These are phyloP conservation scores for Cyprinus carpio DNA, from an alignment of 2,113 vertebrate species.

Conservation along the genomic window DNA sequence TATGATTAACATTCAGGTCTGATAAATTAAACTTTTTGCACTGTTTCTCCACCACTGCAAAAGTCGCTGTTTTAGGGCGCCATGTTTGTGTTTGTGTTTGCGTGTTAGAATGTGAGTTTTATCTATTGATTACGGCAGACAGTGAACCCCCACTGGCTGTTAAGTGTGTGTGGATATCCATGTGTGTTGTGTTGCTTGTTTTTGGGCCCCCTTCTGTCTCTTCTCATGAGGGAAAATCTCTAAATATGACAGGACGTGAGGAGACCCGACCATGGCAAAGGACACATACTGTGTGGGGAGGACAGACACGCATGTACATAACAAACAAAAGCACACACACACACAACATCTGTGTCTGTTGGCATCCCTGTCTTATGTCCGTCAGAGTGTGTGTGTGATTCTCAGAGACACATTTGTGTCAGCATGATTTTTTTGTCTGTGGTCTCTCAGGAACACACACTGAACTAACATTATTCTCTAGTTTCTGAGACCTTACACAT, in stretches of 20 bases:
- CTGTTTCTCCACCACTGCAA: not conserved
- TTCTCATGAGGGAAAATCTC: slow-evolving; percentile 29
- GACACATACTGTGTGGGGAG: slow-evolving; percentile 46
- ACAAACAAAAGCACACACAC: slow-evolving; percentile 13
- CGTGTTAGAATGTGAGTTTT: not conserved
- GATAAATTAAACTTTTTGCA: not conserved
- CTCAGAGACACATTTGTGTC: slow-evolving; percentile 41
- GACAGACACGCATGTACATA: slow-evolving; percentile 28
- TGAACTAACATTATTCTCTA: slow-evolving; percentile 22
- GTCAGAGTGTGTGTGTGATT: slow-evolving; percentile 38
- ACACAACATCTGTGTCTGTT: slow-evolving; percentile 44
- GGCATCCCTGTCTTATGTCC: slow-evolving; percentile 33
- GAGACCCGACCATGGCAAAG: slow-evolving; percentile 48
- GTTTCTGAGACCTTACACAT: slow-evolving; percentile 13
- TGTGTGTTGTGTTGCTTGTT: slow-evolving; percentile 36
- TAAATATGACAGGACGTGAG: slow-evolving; percentile 54
- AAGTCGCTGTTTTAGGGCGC: not conserved
- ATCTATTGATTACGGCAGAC: slow-evolving; percentile 70
- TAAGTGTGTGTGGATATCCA: slow-evolving; percentile 44
- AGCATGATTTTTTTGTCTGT: slow-evolving; percentile 42
- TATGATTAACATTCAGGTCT: not conserved
- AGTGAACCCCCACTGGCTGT: slow-evolving; percentile 61
- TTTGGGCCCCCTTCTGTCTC: slow-evolving; percentile 51
- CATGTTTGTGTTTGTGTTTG: slow-evolving; percentile 14
- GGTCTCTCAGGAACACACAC: slow-evolving; percentile 31